phyloP scores from a whole-genome alignment of 2,797 vertebrate genomes.

The Scyliorhinus canicula region DNA sequence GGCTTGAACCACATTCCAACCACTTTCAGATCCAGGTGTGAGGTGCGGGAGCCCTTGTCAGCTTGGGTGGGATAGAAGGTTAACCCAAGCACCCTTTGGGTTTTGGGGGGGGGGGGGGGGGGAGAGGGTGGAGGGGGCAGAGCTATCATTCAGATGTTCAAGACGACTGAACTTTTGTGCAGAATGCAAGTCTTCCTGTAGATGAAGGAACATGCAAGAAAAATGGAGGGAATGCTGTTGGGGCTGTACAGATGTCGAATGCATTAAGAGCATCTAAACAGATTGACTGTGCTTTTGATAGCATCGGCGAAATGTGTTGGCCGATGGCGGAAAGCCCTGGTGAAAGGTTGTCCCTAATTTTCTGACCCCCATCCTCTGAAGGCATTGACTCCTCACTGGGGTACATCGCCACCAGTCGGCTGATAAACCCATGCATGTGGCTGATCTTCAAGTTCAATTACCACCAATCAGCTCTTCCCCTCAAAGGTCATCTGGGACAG shows the following conservation, averaged over 20 bases:
- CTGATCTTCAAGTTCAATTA: background rate
- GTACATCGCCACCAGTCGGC: background rate
- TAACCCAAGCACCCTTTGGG: background rate
- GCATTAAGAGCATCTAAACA: background rate
- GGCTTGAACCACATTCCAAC: background rate
- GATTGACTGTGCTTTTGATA: background rate
- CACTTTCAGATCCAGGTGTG: background rate
- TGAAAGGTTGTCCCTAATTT: background rate
- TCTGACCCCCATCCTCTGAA: background rate
- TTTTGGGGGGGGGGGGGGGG: background rate
- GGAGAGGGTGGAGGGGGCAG: too few relatives aligned
- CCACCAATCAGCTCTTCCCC: too few relatives aligned
- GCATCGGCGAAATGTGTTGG: background rate
- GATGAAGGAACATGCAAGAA: background rate
- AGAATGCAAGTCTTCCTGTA: background rate
- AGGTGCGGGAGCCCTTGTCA: background rate
- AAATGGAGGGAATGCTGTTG: background rate
- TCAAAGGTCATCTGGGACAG: too few relatives aligned
- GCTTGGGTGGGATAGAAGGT: background rate
- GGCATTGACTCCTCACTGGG: background rate
- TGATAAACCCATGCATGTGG: background rate
- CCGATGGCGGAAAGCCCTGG: background rate
- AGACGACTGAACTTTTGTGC: background rate
- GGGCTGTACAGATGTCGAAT: background rate
- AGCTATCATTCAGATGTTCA: background rate